Evolutionary conservation across 2,797 vertebrate species (phyloP).

Genomic region (Tapirus indicus): DNA sequence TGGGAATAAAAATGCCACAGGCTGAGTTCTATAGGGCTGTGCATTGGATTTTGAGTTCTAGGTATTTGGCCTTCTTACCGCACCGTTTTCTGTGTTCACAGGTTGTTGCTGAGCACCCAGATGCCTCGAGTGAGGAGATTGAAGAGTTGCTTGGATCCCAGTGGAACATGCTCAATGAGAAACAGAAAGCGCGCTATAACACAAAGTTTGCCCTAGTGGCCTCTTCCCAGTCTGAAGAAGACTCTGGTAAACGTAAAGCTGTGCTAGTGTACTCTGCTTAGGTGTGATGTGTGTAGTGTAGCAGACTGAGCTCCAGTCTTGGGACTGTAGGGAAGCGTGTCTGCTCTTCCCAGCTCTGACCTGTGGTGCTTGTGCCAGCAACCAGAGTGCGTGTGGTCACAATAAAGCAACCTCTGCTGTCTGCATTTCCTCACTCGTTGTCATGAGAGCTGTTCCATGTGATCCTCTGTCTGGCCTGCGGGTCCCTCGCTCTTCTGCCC

Average conservation of each 20-base stretch:
- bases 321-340: conserved; percentile 74
- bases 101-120: conserved; percentile 91
- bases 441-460: conserved; percentile 82
- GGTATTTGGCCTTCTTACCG: rapidly evolving
- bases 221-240: conserved; percentile 87
- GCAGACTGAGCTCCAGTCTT: conserved; percentile 77
- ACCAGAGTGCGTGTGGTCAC: conserved; percentile 77
- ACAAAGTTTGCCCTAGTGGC: conserved; percentile 92
- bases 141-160: conserved; percentile 91
- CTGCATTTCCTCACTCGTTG: conserved; percentile 82
- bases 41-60: not conserved
- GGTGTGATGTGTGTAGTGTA: conserved; percentile 76
- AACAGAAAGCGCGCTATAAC: conserved; percentile 91
- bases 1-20: not conserved
- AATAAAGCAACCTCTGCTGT: conserved; percentile 77
- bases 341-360: conserved; percentile 81
- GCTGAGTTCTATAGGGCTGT: not conserved
- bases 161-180: conserved; percentile 93
- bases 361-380: conserved; percentile 81
- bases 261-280: conserved; percentile 85
- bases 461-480: conserved; percentile 74
- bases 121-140: conserved; percentile 90
- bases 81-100: conserved; percentile 73
- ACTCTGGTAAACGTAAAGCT: conserved; percentile 90
- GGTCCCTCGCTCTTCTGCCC: conserved; percentile 84